Percentiles rank a stretch among this genome's conserved stretches.
These are phyloP conservation scores for Cotesia vestalis DNA, from an alignment of 1,140 invertebrate genomes.

Conservation along the genomic window DNA sequence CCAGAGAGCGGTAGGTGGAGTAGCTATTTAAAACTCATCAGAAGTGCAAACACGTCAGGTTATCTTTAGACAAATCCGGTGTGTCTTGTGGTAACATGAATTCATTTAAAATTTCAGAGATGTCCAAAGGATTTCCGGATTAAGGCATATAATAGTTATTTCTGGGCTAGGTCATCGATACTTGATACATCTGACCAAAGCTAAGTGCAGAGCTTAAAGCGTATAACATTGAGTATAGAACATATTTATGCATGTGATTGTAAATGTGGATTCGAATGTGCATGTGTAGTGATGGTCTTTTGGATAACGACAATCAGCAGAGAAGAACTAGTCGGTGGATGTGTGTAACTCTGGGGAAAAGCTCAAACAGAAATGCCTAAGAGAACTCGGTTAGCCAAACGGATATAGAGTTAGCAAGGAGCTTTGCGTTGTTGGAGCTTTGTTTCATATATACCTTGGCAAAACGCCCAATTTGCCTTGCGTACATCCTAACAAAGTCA, in stretches of 20 bases:
- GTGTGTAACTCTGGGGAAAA: slow-evolving; percentile 17
- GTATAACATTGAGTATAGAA: no score
- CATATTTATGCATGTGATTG: no score
- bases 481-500: slow-evolving; percentile 23
- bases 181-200: no score
- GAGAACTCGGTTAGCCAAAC: slow-evolving; percentile 50
- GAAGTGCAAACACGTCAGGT: no score
- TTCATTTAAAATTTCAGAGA: slow-evolving; percentile 5
- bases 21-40: no score
- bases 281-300: not conserved
- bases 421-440: slow-evolving; percentile 57
- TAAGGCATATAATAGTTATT: slow-evolving; percentile 8
- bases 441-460: slow-evolving; percentile 57
- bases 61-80: no score
- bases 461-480: slow-evolving; percentile 45
- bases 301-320: not conserved
- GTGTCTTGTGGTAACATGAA: slow-evolving; percentile 1
- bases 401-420: slow-evolving; percentile 57
- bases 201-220: no score
- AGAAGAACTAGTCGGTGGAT: not conserved
- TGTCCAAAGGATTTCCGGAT: slow-evolving; percentile 4
- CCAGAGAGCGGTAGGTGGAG: no score
- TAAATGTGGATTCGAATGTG: no score
- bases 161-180: not conserved
- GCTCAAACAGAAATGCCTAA: slow-evolving; percentile 40